These are phyloP conservation scores for Nezara viridula DNA, from an alignment of 2,888 invertebrate species.

Conservation along the genomic window DNA sequence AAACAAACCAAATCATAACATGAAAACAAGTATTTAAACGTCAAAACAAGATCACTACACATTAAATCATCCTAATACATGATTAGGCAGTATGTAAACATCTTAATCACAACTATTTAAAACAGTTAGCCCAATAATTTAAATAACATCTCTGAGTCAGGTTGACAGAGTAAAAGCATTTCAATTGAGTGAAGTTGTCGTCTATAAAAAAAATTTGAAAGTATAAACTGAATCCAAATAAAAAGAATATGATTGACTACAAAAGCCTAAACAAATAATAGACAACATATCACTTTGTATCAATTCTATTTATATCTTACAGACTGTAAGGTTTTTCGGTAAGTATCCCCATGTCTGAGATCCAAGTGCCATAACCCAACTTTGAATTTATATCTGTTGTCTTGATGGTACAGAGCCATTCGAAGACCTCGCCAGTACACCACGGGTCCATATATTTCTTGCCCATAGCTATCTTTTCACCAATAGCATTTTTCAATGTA, in stretches of 20 bases:
- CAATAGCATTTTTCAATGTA: slow-evolving; percentile 28
- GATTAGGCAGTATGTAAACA: background rate
- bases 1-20: slow-evolving; percentile 7
- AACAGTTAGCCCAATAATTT: background rate
- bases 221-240: no score
- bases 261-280: no score
- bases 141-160: background rate
- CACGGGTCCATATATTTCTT: slow-evolving; percentile 42
- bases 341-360: slow-evolving; percentile 44
- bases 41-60: background rate
- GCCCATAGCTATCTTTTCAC: slow-evolving; percentile 44
- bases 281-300: background rate
- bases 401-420: slow-evolving; percentile 51
- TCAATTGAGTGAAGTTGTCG: background rate
- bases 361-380: slow-evolving; percentile 60
- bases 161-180: background rate
- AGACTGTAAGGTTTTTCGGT: slow-evolving; percentile 32
- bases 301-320: slow-evolving; percentile 6
- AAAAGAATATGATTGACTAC: no score
- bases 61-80: background rate
- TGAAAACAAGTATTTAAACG: background rate
- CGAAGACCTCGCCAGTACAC: slow-evolving; percentile 42
- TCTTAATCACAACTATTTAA: background rate
- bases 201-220: background rate
- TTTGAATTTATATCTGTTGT: slow-evolving; percentile 55